phyloP scores from a whole-genome alignment of 2,888 invertebrate species.

The Scaptomyza tumidula region DNA sequence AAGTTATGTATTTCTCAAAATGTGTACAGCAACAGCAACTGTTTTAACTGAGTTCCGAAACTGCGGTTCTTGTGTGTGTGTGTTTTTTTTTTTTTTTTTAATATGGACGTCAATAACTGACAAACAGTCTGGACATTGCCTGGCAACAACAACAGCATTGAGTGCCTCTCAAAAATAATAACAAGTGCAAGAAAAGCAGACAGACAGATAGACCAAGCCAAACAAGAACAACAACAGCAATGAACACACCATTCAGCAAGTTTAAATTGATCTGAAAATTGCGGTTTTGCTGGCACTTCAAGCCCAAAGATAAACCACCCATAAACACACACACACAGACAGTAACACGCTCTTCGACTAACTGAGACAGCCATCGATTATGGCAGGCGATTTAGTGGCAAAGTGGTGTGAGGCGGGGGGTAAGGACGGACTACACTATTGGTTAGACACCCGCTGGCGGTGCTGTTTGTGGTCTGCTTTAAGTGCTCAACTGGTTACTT shows the following conservation, averaged over 20 bases:
- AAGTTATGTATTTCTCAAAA: neutral
- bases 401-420: neutral
- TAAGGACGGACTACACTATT: neutral
- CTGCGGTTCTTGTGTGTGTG: no score
- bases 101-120: slow-evolving; percentile 5
- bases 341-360: slow-evolving; percentile 26
- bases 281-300: slow-evolving; percentile 54
- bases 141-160: neutral
- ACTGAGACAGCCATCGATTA: slow-evolving; percentile 65
- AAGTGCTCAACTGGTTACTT: slow-evolving; percentile 76
- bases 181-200: neutral
- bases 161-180: slow-evolving; percentile 1
- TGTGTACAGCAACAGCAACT: neutral
- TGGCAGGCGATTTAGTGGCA: slow-evolving; percentile 45
- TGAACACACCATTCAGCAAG: slow-evolving; percentile 69
- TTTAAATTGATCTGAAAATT: slow-evolving; percentile 76
- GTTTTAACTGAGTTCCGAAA: neutral
- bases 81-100: no score
- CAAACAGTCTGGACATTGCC: slow-evolving; percentile 5
- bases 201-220: neutral
- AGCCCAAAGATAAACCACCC: slow-evolving; percentile 45
- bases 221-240: slow-evolving; percentile 30
- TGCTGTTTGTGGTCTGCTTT: slow-evolving; percentile 75
- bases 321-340: slow-evolving; percentile 4
- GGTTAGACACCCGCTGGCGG: slow-evolving; percentile 43